phyloP scores from a whole-genome alignment of 1,140 invertebrate species.

The Drosophila lacertosa region DNA sequence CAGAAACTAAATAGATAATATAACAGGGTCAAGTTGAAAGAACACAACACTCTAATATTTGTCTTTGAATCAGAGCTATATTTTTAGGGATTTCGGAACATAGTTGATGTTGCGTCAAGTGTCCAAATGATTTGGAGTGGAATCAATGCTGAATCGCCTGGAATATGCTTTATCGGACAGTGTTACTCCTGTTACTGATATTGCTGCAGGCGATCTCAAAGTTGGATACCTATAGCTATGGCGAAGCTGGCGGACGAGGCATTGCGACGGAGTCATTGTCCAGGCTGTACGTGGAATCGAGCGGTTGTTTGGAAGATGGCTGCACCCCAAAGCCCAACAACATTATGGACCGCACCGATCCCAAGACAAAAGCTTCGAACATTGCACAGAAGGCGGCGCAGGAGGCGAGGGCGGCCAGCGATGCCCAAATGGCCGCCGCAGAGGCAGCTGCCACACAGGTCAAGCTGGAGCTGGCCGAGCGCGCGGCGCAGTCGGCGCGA shows the following conservation, averaged over 20 bases:
- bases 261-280: not conserved
- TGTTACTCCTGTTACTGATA: slow-evolving; percentile 19
- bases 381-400: slow-evolving; percentile 88
- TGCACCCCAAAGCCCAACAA: not conserved
- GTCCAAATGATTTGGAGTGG: slow-evolving; percentile 7
- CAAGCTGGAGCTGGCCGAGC: slow-evolving; percentile 88
- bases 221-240: slow-evolving; percentile 33
- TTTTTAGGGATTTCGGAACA: not conserved
- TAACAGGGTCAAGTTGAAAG: too few relatives aligned
- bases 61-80: too few relatives aligned
- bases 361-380: slow-evolving; percentile 84
- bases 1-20: too few relatives aligned
- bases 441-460: slow-evolving; percentile 88
- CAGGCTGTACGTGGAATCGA: slow-evolving; percentile 25
- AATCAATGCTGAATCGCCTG: not conserved
- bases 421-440: slow-evolving; percentile 88
- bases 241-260: not conserved
- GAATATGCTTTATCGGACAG: slow-evolving; percentile 40
- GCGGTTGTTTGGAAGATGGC: not conserved
- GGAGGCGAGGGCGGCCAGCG: slow-evolving; percentile 87
- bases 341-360: slow-evolving; percentile 21
- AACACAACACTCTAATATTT: too few relatives aligned
- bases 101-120: not conserved
- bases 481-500: slow-evolving; percentile 87
- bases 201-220: slow-evolving; percentile 20